These are phyloP conservation scores for Formica exsecta DNA, from an alignment of 1,140 invertebrate genomes.

Conservation along the genomic window DNA sequence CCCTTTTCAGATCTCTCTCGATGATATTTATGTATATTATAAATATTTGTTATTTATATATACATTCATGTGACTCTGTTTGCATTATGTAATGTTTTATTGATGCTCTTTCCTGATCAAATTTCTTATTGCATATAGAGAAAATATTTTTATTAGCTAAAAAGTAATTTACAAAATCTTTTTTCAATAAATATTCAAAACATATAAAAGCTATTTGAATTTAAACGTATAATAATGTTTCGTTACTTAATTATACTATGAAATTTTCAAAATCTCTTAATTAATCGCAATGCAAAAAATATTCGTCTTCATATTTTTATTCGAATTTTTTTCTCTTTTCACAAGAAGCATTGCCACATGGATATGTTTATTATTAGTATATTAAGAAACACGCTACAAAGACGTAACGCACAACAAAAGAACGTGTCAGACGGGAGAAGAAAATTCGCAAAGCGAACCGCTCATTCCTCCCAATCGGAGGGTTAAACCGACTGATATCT, in stretches of 20 bases:
- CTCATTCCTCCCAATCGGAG: conserved; percentile 17
- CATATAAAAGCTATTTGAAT: too few species aligned
- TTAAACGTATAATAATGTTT: too few species aligned
- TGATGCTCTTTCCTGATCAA: too few species aligned
- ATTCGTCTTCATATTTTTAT: neutral
- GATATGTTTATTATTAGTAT: neutral
- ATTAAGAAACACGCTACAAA: neutral
- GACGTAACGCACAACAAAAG: neutral
- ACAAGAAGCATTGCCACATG: too few species aligned
- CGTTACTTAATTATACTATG: too few species aligned
- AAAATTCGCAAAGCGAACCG: conserved; percentile 31
- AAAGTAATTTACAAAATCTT: too few species aligned
- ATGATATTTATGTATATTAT: neutral
- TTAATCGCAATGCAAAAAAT: neutral
- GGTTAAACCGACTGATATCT: conserved; percentile 45
- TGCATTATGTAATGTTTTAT: too few species aligned
- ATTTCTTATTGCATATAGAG: too few species aligned
- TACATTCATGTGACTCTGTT: neutral
- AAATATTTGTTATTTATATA: neutral
- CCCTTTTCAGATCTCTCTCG: neutral
- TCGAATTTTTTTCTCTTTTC: neutral
- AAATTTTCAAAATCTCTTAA: neutral
- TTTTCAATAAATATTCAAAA: too few species aligned
- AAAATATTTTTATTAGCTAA: too few species aligned
- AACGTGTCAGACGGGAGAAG: conserved; percentile 18